Evolutionary conservation across 2,888 invertebrate species (phyloP).

Genomic region (Pollenia labialis): DNA sequence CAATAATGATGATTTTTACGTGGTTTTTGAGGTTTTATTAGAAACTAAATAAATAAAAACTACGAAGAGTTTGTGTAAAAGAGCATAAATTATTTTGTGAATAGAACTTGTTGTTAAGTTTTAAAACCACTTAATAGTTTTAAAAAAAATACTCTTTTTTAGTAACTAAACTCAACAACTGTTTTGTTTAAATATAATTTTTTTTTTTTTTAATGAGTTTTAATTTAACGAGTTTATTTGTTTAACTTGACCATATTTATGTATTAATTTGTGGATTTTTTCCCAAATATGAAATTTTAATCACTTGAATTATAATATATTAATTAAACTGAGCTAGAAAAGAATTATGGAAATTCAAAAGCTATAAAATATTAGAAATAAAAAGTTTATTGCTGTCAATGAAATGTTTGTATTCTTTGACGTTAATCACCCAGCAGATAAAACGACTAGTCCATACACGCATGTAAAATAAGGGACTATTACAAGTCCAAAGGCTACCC

Average conservation of each 20-base stretch:
- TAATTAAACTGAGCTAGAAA: no score
- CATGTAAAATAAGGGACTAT: no score
- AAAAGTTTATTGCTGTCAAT: no score
- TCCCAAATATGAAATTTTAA: background rate
- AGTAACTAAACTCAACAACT: conserved; percentile 50
- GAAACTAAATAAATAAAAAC: conserved; percentile 31
- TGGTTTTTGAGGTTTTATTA: conserved; percentile 70
- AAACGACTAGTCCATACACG: no score
- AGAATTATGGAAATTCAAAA: background rate
- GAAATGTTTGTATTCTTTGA: no score
- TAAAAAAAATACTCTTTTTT: conserved; percentile 8
- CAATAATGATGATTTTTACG: conserved; percentile 69
- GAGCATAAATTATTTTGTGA: conserved; percentile 27
- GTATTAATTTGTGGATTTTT: conserved; percentile 16
- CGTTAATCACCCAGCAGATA: no score
- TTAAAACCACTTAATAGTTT: conserved; percentile 65
- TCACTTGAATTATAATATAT: background rate
- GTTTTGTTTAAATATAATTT: background rate
- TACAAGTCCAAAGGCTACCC: no score
- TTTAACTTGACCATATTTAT: conserved; percentile 36
- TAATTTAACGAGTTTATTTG: conserved; percentile 25
- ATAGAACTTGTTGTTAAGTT: conserved; percentile 33
- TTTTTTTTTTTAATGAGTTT: background rate
- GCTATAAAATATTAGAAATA: background rate
- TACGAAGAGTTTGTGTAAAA: background rate